Conservation (phyloP, 2,888 invertebrate genomes). For the Mythimna albipuncta region DNA sequence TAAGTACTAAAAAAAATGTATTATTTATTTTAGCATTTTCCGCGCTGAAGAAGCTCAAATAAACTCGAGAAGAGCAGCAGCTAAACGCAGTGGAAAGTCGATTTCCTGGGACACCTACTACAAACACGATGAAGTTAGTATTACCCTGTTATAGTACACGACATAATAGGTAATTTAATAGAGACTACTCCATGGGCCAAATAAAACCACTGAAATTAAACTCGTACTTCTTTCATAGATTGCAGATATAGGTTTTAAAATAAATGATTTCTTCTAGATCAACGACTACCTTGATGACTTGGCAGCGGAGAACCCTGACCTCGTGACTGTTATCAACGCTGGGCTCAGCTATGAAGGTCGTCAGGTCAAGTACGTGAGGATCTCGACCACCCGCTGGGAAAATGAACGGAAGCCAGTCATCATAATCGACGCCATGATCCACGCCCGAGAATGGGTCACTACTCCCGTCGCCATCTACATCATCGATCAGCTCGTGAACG, state of each 20-base stretch:
- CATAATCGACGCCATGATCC: conserved; percentile 91
- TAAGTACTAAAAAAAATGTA: neutral
- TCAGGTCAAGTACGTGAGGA: conserved; percentile 91
- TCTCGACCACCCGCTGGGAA: conserved; percentile 88
- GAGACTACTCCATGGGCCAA: neutral
- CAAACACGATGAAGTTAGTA: conserved; percentile 76
- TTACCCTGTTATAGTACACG: neutral
- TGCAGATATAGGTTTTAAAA: neutral
- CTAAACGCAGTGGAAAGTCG: conserved; percentile 72
- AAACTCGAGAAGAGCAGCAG: conserved; percentile 65
- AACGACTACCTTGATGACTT: conserved; percentile 85
- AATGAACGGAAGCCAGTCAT: conserved; percentile 89
- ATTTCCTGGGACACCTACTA: conserved; percentile 84
- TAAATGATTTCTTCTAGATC: conserved; percentile 80
- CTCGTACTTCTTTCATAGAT: neutral
- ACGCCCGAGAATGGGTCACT: conserved; percentile 94
- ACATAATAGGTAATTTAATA: neutral
- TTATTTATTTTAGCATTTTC: conserved; percentile 73
- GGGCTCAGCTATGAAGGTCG: conserved; percentile 91
- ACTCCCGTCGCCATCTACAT: conserved; percentile 92
- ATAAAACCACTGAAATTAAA: neutral
- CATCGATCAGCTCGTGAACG: conserved; percentile 92
- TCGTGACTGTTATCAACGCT: conserved; percentile 89
- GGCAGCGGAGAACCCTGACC: conserved; percentile 83
- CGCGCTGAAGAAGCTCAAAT: conserved; percentile 79